Evolutionary conservation across 2,888 invertebrate genomes (phyloP).

Genomic region (Leptinotarsa rubiginosa): DNA sequence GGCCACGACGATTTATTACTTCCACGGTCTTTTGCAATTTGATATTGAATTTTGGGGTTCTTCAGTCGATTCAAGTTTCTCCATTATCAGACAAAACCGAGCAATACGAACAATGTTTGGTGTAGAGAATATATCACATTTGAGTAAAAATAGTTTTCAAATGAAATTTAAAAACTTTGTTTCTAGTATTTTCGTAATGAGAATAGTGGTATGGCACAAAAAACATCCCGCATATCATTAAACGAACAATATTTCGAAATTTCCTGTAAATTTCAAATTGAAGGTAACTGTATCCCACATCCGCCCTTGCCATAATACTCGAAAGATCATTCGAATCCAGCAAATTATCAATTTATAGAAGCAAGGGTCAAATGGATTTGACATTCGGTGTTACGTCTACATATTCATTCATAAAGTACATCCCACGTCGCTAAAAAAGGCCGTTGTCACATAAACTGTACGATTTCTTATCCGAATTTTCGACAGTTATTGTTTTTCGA

Average conservation of each 20-base stretch:
- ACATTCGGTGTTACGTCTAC: slow-evolving; percentile 23
- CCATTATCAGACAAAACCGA: no score
- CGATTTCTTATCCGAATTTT: neutral
- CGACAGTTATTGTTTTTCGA: slow-evolving; percentile 7
- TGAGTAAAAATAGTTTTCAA: no score
- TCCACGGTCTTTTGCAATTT: no score
- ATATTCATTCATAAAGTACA: slow-evolving; percentile 19
- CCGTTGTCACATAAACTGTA: neutral
- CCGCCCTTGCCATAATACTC: slow-evolving; percentile 17
- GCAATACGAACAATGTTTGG: no score
- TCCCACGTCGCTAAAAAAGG: slow-evolving; percentile 5
- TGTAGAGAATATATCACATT: no score
- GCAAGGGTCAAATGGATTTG: slow-evolving; percentile 40
- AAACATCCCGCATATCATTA: neutral
- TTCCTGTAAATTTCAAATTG: slow-evolving; percentile 8
- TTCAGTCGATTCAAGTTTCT: no score
- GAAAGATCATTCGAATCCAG: slow-evolving; percentile 33
- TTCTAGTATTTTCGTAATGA: no score
- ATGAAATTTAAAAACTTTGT: no score
- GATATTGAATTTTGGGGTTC: no score
- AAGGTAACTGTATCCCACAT: slow-evolving; percentile 32
- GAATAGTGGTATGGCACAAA: no score
- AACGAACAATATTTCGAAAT: no score
- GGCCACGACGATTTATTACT: no score
- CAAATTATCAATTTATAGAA: slow-evolving; percentile 35